Conservation (phyloP, 2,797 vertebrate genomes). For the Tadarida brasiliensis region DNA sequence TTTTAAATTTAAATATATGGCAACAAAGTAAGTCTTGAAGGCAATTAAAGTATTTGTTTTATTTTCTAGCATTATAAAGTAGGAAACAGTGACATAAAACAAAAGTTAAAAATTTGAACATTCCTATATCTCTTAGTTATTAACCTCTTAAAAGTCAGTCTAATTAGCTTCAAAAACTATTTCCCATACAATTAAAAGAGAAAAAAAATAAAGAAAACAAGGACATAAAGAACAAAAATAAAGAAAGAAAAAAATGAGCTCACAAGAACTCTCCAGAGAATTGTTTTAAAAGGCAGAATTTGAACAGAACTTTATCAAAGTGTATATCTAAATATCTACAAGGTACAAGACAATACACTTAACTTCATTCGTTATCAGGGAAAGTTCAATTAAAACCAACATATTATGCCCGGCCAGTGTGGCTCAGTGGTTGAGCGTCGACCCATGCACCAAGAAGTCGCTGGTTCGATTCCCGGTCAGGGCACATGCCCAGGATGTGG, state of each 20-base stretch:
- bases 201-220: not conserved
- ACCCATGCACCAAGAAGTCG: too few species aligned
- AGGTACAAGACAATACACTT: not conserved
- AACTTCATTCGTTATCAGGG: not conserved
- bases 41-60: not conserved
- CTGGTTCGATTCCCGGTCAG: too few species aligned
- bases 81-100: not conserved
- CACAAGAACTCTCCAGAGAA: not conserved
- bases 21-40: not conserved
- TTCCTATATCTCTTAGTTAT: not conserved
- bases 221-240: not conserved
- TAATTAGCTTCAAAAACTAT: not conserved
- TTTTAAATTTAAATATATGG: not conserved
- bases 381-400: too few species aligned
- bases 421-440: too few species aligned
- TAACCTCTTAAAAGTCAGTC: not conserved
- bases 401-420: too few species aligned
- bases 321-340: not conserved
- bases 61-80: not conserved
- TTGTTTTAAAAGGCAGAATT: not conserved
- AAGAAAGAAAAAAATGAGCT: not conserved
- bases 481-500: too few species aligned
- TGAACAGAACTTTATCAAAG: not conserved
- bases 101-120: not conserved
- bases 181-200: not conserved